phyloP scores from a whole-genome alignment of 1,140 invertebrate species.

The Philotrypesis tridentata region DNA sequence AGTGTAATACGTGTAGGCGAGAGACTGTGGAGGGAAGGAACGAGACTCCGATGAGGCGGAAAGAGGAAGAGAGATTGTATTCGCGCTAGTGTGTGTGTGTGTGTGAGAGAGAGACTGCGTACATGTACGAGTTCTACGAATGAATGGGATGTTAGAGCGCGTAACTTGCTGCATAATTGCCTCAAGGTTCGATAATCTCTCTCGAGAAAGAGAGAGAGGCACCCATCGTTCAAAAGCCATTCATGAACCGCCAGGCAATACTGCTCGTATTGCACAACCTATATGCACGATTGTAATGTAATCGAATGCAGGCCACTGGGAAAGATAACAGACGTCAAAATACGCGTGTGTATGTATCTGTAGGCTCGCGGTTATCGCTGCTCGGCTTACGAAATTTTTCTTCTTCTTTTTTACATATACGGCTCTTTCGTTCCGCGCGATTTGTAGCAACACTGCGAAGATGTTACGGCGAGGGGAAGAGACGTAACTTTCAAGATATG shows the following conservation, averaged over 20 bases:
- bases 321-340: constrained; percentile 14
- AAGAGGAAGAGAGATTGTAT: background rate
- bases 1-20: too few species aligned
- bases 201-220: background rate
- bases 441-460: too few species aligned
- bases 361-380: background rate
- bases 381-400: constrained; percentile 16
- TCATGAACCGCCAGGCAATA: constrained; percentile 13
- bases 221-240: constrained; percentile 6
- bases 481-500: too few species aligned
- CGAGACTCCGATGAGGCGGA: constrained; percentile 8
- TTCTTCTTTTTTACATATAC: background rate
- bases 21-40: background rate
- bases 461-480: too few species aligned
- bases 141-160: constrained; percentile 38
- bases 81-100: too few species aligned
- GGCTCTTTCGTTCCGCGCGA: too few species aligned
- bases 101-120: background rate
- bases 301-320: constrained; percentile 21
- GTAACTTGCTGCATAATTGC: constrained; percentile 32
- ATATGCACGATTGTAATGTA: background rate
- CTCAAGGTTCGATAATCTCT: constrained; percentile 39
- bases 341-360: background rate
- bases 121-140: constrained; percentile 36
- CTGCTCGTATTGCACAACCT: constrained; percentile 37